These are phyloP conservation scores for Lepus timidus DNA, from an alignment of 2,113 vertebrate species.

Conservation along the genomic window DNA sequence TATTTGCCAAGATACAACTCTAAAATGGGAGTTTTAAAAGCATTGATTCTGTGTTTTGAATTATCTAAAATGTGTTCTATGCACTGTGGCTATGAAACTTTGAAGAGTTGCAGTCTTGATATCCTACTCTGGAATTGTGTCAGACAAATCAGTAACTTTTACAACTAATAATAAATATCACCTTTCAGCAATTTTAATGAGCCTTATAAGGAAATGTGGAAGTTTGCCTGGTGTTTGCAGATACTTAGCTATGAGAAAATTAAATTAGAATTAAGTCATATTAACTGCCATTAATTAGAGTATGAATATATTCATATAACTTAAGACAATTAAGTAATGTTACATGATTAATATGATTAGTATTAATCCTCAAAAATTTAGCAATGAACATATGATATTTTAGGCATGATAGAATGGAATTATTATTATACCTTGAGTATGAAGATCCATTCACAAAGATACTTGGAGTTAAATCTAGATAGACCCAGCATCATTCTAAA, in stretches of 20 bases:
- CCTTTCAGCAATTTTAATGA: constrained; percentile 67
- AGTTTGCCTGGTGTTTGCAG: constrained; percentile 49
- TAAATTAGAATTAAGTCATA: constrained; percentile 61
- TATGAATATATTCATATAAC: constrained; percentile 8
- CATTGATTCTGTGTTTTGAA: constrained; percentile 15
- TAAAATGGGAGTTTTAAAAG: not conserved
- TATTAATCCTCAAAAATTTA: not conserved
- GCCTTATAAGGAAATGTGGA: constrained; percentile 61
- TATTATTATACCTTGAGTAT: not conserved
- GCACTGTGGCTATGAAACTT: constrained; percentile 35
- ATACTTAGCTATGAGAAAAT: constrained; percentile 59
- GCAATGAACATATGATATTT: not conserved
- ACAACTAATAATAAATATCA: constrained; percentile 67
- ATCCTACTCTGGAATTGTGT: constrained; percentile 53
- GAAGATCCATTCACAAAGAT: not conserved
- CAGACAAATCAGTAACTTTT: constrained; percentile 64
- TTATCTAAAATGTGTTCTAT: constrained; percentile 24
- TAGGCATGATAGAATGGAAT: not conserved
- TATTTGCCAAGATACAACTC: not conserved
- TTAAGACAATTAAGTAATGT: constrained; percentile 58
- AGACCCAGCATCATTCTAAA: not conserved
- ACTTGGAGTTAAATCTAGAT: not conserved
- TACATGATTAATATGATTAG: not conserved
- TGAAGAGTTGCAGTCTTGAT: constrained; percentile 52
- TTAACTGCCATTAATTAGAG: constrained; percentile 39